Evolutionary conservation across 1,140 invertebrate genomes (phyloP), one percentile per base, ranked within the genome.

Genomic region (Macrostomum lignano): DNA sequence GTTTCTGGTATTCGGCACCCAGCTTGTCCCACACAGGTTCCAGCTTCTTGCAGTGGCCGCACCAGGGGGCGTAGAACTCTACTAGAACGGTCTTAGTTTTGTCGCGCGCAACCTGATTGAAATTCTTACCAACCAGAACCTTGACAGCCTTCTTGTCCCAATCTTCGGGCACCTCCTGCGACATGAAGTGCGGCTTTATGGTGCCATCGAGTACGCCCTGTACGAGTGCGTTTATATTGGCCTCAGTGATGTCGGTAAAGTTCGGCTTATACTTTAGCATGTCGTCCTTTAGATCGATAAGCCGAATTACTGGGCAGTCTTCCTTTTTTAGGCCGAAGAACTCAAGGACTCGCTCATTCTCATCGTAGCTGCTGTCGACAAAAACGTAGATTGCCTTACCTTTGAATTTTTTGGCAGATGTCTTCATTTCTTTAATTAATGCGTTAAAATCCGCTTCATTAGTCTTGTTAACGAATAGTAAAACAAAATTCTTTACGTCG

Each of bases 31-130:
- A 96, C 56, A 91, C 88, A 17, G 88, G 88, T 40, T 65, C 74
- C 42, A 94, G 62, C 52, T 91, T 74, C 56, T 93, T 88, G 66
- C 86, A 94, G 53, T 96, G 84, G 38, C 77, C 65, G 46, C 67
- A 68, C 86, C 86, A 96, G 37, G 84, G 81, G 22, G 82, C 82
- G 60, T 91, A 91, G 62, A 91, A 93, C 63, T 93, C 82, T 38
- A 93, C 81, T 28, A 93, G 64, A 25, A 91, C 82, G 46, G 75
- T 68, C 61, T 88, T 91, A 23, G 52, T 62, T 41, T 66, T 68
- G 49, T 91, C 70, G 37, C 74, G 67, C 21, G 68, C 81, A 40
- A 91, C 71, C 46, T 74, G 69, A 47, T 84, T 74, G 55, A 91
- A 93, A 64, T 91, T 93, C 45, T 67, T 71, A 25, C 76, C 70